Base-by-base conservation (phyloP, 2,797 vertebrate genomes). In the Enteromius treurensis region DNA sequence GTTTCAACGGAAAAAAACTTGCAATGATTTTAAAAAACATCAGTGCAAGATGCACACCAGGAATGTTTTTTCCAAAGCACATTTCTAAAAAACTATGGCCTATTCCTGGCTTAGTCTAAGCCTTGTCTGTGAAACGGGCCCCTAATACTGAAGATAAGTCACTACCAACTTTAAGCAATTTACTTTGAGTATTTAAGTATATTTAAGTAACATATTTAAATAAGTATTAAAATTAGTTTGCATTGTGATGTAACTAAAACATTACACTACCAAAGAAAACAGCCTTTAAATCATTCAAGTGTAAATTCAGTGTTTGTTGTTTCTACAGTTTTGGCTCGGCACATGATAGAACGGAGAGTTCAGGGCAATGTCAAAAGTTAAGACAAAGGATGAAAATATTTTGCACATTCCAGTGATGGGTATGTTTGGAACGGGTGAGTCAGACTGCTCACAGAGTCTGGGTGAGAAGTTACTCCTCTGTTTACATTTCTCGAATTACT, bases 341-440 rank as follows among this genome's bases (percentile, higher is more conserved):
- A 42, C 62, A 76, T 40, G 58, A 53, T 32, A 17, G 17, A 82
- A 55, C 71, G 68, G 6, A 68, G 1, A 2, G 62, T 81, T 81
- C 26, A 74, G 55, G 29, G 21, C 19, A 74, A 81, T 74, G 80
- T 82, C 34, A 76, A 74, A 67, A 45, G 71, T 83, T 60, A 53
- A 55, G 40, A 55, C 15, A 58, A 49, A 47, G 32, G 69, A 74
- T 55, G 75, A 65, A 82, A 65, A 84, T 88, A 80, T 88, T 88
- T 89, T 88, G 82, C 84, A 88, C 84, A 91, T 90, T 91, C 89
- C 89, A 86, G 82, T 77, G 5, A 23, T 76, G 79, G 64, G 77
- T 51, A 78, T 82, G 85, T 75, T 55, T 78, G 47, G 62, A 70
- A 65, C 5, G 11, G 13, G n/a, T 79, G 81, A 83, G 29, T 71